Evolutionary conservation across 2,888 invertebrate genomes (phyloP).

Genomic region (Nephrotoma guestfalica): DNA sequence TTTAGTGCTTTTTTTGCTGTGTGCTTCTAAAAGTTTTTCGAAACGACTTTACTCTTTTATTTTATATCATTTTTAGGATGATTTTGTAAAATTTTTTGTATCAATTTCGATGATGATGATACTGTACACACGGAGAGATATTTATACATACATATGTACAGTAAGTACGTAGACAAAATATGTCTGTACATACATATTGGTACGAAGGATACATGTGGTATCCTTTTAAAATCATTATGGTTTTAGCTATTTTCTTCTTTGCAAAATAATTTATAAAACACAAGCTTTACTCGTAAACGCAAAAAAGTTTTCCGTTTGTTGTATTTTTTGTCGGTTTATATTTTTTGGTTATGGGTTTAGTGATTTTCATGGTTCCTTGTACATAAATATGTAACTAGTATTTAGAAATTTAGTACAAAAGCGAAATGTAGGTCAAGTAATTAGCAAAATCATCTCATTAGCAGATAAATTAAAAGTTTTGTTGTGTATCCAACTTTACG

Average conservation of each 20-base stretch:
- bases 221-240: not conserved
- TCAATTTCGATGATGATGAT: not conserved
- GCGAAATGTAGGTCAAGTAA: not conserved
- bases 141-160: no score
- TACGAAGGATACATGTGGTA: not conserved
- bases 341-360: not conserved
- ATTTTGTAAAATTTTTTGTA: not conserved
- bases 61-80: not conserved
- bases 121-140: no score
- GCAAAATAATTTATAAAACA: not conserved
- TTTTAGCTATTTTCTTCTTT: not conserved
- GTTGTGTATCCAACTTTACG: not conserved
- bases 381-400: not conserved
- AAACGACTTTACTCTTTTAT: not conserved
- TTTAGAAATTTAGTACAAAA: not conserved
- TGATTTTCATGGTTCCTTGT: not conserved
- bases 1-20: not conserved
- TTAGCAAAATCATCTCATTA: not conserved
- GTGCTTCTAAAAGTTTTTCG: not conserved
- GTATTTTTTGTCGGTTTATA: not conserved
- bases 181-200: not conserved
- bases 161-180: no score
- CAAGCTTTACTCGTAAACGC: not conserved
- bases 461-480: not conserved
- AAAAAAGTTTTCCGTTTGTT: not conserved